Base-by-base conservation (phyloP, 2,888 invertebrate genomes). In the Latheticus oryzae region DNA sequence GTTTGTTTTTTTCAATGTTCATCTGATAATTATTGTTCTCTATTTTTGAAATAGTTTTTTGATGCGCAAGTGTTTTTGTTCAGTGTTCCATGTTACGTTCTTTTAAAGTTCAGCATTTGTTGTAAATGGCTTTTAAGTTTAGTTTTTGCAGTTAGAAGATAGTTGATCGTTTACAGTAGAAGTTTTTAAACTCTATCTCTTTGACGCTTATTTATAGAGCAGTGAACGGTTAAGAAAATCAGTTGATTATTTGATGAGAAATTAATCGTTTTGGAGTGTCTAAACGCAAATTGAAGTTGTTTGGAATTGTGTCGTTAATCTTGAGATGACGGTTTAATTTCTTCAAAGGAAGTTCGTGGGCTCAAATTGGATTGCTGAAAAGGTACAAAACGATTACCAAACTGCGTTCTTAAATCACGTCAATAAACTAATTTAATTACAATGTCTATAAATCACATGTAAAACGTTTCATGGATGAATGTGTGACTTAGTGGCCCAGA, bases 391-490 rank as follows among this genome's bases (percentile, higher is more conserved):
- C 11, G 45, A 32, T 45, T 32, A 13, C 45, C 13, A 47, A 47
- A 33, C 13, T 47, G 12, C 11, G 47, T 33, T 8, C 24, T 35
- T 47, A 47, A 45, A 47, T 47, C 47, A 33, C 35, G 33, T 35
- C 47, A 45, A 47, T 35, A 45, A 45, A 45, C 32, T 45, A 47
- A 40, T 51, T 51, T 51, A 38, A 51, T 51, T 51, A 51, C 26
- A 15, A 28, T 17, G 17, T 16, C 19, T 12, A 51, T 51, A 51
- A 51, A 51, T 51, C 51, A 51, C 16, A 40, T 38, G 28, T 28
- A 16, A 40, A 51, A 40, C 19, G 30, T 37, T n/a, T 50, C 28
- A 9, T 15, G 38, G 38, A 51, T 28, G 38, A 51, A 40, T 38
- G 28, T 51, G 40, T 51, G 50, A 48, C 23, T 48, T 33, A 32